A percentile compares a stretch with the other conserved stretches of the same genome.
Evolutionary conservation across 2,888 invertebrate genomes (phyloP).

Genomic region (Notodonta ziczac): DNA sequence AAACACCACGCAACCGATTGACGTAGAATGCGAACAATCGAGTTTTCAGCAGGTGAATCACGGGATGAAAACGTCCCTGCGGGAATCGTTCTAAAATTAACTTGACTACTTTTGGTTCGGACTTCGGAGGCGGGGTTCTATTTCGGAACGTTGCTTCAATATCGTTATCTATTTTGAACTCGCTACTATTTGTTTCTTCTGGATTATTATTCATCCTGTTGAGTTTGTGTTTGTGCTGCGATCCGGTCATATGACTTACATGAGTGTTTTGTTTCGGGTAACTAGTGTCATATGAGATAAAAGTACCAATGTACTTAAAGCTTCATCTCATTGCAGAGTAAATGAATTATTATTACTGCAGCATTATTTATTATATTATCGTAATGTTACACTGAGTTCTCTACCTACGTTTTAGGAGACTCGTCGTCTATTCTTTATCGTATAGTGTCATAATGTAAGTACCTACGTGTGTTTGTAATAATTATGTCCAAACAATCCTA

Average conservation of each 20-base stretch:
- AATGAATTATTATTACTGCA: too few relatives aligned
- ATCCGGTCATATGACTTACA: slow-evolving; percentile 35
- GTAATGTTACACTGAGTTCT: not conserved
- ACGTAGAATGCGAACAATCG: slow-evolving; percentile 83
- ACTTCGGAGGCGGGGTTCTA: slow-evolving; percentile 81
- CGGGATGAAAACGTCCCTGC: slow-evolving; percentile 78
- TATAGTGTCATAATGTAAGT: slow-evolving; percentile 43
- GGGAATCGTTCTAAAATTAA: slow-evolving; percentile 78
- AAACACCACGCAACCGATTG: slow-evolving; percentile 83
- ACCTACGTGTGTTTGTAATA: slow-evolving; percentile 45
- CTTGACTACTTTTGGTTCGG: slow-evolving; percentile 83
- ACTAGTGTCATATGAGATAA: not conserved
- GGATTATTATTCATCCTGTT: slow-evolving; percentile 54
- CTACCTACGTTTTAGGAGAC: not conserved
- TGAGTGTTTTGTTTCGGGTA: not conserved
- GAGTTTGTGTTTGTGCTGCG: slow-evolving; percentile 37
- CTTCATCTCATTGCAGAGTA: too few relatives aligned
- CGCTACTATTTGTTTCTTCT: slow-evolving; percentile 64
- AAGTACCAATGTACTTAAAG: too few relatives aligned
- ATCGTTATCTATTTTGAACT: slow-evolving; percentile 73
- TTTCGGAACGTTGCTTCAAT: slow-evolving; percentile 76
- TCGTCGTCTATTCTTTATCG: slow-evolving; percentile 3
- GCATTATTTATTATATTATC: too few relatives aligned
- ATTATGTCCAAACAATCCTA: slow-evolving; percentile 39
- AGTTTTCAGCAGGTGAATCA: slow-evolving; percentile 84